Percentiles rank a stretch among this genome's conserved stretches.
These are phyloP conservation scores for Pygoscelis antarcticus DNA, from an alignment of 2,113 vertebrate species.

Conservation along the genomic window DNA sequence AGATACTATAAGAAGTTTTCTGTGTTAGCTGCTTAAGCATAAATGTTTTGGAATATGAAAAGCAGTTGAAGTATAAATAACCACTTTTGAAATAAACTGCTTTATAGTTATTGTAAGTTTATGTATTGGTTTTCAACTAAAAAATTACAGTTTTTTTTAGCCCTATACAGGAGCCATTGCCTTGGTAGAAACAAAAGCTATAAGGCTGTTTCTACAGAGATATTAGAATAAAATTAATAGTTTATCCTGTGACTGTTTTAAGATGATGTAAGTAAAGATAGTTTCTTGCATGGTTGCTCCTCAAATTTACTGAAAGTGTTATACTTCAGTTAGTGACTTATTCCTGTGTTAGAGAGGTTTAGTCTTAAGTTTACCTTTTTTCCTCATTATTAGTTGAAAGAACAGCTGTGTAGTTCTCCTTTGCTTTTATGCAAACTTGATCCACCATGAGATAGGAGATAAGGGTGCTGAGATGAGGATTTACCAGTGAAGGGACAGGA, in stretches of 20 bases:
- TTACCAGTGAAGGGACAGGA: accelerated
- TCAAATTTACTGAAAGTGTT: accelerated
- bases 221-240: accelerated
- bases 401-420: accelerated
- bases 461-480: accelerated
- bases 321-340: accelerated
- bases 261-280: accelerated
- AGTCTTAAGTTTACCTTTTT: accelerated
- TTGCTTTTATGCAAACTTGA: accelerated
- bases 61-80: accelerated
- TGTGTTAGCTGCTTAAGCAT: accelerated
- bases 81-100: accelerated
- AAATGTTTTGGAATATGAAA: accelerated
- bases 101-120: accelerated
- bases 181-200: accelerated
- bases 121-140: accelerated
- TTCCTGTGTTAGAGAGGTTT: accelerated
- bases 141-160: accelerated
- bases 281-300: accelerated
- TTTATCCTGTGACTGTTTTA: accelerated
- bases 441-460: accelerated
- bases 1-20: accelerated
- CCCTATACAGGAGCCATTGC: accelerated
- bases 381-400: accelerated
- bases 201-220: accelerated